Conservation (phyloP, 2,888 invertebrate genomes). For the Choristoneura rosaceana region DNA sequence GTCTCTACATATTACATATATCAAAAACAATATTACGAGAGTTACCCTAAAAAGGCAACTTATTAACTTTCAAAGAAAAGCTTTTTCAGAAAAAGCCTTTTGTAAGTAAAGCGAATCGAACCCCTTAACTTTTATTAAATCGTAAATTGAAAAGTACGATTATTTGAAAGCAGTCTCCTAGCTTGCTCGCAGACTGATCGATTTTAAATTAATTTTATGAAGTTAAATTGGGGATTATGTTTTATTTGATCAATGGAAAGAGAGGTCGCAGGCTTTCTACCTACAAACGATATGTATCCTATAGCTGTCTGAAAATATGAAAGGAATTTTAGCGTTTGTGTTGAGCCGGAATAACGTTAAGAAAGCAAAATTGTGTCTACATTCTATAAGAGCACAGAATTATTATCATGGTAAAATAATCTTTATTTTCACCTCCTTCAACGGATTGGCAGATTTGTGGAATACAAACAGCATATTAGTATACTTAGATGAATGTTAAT, state of each 20-base stretch:
- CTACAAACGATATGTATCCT: background rate
- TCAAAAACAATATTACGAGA: background rate
- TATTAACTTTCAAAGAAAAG: constrained; percentile 62
- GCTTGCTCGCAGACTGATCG: constrained; percentile 73
- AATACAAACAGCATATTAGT: too few relatives aligned
- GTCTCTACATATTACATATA: too few relatives aligned
- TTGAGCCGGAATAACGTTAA: background rate
- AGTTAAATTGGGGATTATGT: constrained; percentile 84
- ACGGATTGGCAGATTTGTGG: background rate
- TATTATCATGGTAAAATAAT: background rate
- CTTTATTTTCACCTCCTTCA: background rate
- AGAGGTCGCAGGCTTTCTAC: constrained; percentile 43
- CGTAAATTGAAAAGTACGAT: constrained; percentile 64
- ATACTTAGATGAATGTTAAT: too few relatives aligned
- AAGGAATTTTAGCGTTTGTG: background rate
- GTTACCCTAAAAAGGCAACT: constrained; percentile 49
- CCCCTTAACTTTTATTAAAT: constrained; percentile 70
- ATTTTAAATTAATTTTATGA: constrained; percentile 82
- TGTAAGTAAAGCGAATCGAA: constrained; percentile 49
- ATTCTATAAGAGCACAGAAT: too few relatives aligned
- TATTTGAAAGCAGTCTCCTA: constrained; percentile 61
- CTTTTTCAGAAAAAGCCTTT: constrained; percentile 58
- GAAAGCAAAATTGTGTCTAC: background rate
- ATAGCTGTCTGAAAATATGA: background rate
- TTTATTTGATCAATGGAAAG: constrained; percentile 68